Base-by-base conservation (phyloP, 23 tunicate species). In the Pegea sp. region DNA sequence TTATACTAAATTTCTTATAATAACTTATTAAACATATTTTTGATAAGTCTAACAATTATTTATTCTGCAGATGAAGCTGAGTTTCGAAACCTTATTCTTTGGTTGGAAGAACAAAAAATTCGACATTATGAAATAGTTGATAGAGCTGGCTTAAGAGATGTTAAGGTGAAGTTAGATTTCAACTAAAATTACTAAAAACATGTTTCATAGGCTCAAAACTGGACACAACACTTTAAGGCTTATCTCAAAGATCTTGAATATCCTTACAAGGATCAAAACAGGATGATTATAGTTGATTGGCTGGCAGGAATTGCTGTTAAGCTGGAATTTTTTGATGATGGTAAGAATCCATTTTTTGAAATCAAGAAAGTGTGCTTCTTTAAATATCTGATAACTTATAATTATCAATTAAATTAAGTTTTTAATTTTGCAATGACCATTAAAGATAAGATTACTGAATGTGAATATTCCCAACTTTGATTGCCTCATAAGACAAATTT, bases 41-140 rank as follows among this genome's bases (percentile, higher is more conserved):
- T n/a, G n/a, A n/a, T n/a, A n/a, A n/a, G n/a, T n/a, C n/a, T n/a
- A n/a, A n/a, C n/a, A n/a, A n/a, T n/a, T n/a, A n/a, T n/a, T n/a
- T n/a, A n/a, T n/a, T n/a, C n/a, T n/a, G n/a, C n/a, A n/a, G n/a
- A n/a, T n/a, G n/a, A n/a, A n/a, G n/a, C 46, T 38, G 46, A 38
- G 16, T 38, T 38, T 38, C 11, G 46, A 59, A 54, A 63, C 3
- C 44, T 84, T 13, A 50, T 84, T 31, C 42, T 68, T 0, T 84
- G 95, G 95, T 42, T 84, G 18, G 95, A 84, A 53, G 95, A 84
- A 33, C 95, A 84, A 38, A 73, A 84, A 63, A 74, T 84, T 24
- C 69, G 95, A 22, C 84, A 74, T 53, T 74, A 67, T 52, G 43
- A 58, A 29, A 67, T 84, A 0, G 76, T 73, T 52, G 74, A 73